Conservation (phyloP, 2,797 vertebrate species). For the Artibeus lituratus region DNA sequence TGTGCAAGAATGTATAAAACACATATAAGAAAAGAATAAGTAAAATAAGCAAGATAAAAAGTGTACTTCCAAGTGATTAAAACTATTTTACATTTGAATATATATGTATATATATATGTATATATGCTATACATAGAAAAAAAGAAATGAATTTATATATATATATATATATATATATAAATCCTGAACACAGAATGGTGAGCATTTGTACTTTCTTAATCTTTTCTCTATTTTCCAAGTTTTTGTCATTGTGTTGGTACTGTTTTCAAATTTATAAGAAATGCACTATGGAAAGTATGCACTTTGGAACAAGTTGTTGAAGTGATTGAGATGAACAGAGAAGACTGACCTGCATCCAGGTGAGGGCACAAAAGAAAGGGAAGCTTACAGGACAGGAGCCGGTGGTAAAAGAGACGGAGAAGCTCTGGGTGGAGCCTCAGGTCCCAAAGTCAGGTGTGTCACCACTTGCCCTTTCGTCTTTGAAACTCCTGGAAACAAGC, state of each 20-base stretch:
- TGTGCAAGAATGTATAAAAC: background rate
- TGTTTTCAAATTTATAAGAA: background rate
- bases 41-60: background rate
- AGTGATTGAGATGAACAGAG: background rate
- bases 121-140: background rate
- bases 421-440: background rate
- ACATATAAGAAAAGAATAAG: background rate
- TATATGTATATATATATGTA: background rate
- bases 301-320: background rate
- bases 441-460: background rate
- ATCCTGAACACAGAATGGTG: background rate
- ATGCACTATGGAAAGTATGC: background rate
- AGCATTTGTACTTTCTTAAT: background rate
- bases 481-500: background rate
- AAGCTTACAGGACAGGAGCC: background rate
- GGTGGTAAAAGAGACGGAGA: rapidly evolving
- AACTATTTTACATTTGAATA: background rate
- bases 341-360: background rate
- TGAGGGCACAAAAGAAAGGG: background rate
- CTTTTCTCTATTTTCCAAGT: background rate
- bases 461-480: background rate
- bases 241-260: background rate
- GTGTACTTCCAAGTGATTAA: background rate
- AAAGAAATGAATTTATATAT: background rate
- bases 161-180: background rate